A percentile compares a stretch with the other conserved stretches of the same genome.
Evolutionary conservation across 2,888 invertebrate species (phyloP).

Genomic region (Lydus trimaculatus): DNA sequence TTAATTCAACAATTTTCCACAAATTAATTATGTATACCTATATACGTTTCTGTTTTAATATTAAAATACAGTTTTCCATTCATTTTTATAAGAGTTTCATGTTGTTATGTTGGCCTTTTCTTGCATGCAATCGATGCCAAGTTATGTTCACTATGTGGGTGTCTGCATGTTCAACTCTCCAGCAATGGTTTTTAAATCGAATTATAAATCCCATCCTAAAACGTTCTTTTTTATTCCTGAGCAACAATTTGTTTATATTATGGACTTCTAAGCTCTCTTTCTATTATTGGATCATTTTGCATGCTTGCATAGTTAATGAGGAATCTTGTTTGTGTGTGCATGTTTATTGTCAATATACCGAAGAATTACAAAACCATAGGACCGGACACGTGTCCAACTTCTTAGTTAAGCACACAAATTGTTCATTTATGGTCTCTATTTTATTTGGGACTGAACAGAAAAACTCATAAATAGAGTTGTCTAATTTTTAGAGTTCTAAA

Average conservation of each 20-base stretch:
- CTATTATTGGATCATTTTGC: constrained; percentile 37
- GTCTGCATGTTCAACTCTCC: not conserved
- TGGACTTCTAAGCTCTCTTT: not conserved
- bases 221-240: not conserved
- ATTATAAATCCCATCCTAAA: not conserved
- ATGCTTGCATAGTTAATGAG: constrained; percentile 48
- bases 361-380: constrained; percentile 28
- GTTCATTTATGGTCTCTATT: too few relatives aligned
- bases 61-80: not conserved
- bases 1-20: not conserved
- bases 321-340: constrained; percentile 38
- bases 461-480: too few relatives aligned
- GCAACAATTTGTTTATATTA: not conserved
- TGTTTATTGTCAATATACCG: too few relatives aligned
- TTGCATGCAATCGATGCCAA: not conserved
- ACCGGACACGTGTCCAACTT: constrained; percentile 32
- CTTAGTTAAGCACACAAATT: constrained; percentile 19
- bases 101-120: not conserved
- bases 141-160: not conserved
- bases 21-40: not conserved
- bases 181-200: not conserved
- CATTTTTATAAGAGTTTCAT: not conserved
- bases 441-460: too few relatives aligned
- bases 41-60: not conserved
- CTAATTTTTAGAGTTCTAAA: too few relatives aligned